These are phyloP conservation scores for Rhinolophus ferrumequinum DNA, from an alignment of 2,113 vertebrate species.

Conservation along the genomic window DNA sequence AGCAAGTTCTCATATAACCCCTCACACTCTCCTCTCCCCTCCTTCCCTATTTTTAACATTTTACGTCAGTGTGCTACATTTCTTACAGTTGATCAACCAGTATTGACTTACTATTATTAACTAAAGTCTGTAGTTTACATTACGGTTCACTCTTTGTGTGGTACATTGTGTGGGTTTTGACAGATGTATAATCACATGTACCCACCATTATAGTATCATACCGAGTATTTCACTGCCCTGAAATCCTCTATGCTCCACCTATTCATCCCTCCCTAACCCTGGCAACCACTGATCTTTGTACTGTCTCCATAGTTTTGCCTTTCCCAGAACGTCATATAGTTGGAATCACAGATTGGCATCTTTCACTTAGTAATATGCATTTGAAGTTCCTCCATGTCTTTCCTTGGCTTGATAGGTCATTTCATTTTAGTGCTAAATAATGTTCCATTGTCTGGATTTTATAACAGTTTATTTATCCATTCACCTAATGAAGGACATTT, in stretches of 20 bases:
- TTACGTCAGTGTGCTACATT: background rate
- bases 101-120: background rate
- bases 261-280: fast-evolving
- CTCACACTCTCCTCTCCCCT: background rate
- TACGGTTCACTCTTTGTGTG: background rate
- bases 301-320: background rate
- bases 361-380: background rate
- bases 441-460: background rate
- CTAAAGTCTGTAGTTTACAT: background rate
- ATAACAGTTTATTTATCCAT: background rate
- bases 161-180: background rate
- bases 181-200: background rate
- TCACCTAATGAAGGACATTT: background rate
- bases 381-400: background rate
- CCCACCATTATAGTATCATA: background rate
- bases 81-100: background rate
- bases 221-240: background rate
- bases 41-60: background rate
- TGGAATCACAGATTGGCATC: background rate
- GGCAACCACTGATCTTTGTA: background rate
- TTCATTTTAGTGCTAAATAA: background rate
- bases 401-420: background rate
- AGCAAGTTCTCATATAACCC: background rate
- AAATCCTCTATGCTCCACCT: background rate
- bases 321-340: background rate